Base-by-base conservation (phyloP, 1,140 invertebrate genomes). In the Drosophila pseudoananassae region DNA sequence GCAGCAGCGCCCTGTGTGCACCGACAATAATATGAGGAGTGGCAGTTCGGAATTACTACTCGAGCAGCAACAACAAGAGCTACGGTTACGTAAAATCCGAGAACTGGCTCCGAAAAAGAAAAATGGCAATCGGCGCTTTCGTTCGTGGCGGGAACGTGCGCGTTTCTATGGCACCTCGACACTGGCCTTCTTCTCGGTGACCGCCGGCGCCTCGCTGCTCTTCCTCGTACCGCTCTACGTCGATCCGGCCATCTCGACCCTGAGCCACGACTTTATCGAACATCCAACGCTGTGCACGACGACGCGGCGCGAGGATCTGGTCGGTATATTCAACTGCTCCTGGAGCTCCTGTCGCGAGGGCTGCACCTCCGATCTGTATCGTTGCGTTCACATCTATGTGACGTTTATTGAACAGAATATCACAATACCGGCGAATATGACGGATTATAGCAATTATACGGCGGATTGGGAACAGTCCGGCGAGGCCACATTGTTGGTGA, bases 201-300 rank as follows among this genome's bases (percentile, higher is more conserved):
- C 95, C 50, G 96, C 96, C 36, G 96, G 96, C 38, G 96, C 96
- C 25, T 96, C 96, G 2, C 93, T 98, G 27, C 93, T 97, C 33
- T 97, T 98, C 92, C 93, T 97, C 45, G 96, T 97, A 45, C 97
- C 97, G 45, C 93, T 97, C n/a, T 97, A 97, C 92, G 96, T 97
- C 40, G 91, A 98, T 92, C 96, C 97, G 25, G 97, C 97, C n/a
- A 95, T 98, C 66, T 97, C 96, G 78, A 97, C 97, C 4, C 92
- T 98, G 52, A 95, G 95, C 3, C 96, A 96, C 45, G 96, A 97
- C 92, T 97, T 97, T 91, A 94, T 95, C 40, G 94, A 95, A 1
- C 92, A 94, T 53, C 96, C 96, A 6, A 96, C 96, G 5, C 93
- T 95, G 45, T 97, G 97, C 92, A 94, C 95, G 0, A 97, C 96